Base-by-base conservation (phyloP, 2,113 vertebrate genomes). In the Hassar affinis region DNA sequence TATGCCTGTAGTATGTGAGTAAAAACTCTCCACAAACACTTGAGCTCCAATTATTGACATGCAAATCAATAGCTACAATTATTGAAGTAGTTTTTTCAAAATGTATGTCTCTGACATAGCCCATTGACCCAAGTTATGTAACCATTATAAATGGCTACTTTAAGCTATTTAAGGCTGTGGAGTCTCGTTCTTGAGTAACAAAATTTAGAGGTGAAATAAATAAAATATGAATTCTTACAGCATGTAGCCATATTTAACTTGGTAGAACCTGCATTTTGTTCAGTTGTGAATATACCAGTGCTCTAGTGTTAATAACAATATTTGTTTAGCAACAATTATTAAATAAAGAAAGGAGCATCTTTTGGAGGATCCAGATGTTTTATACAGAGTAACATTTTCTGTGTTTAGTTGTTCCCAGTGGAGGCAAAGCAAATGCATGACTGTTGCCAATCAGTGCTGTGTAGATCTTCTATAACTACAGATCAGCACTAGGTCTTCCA, bases 1-100 rank as follows among this genome's bases (percentile, higher is more conserved):
- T 47, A 56, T 54, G 47, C 61, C 51, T 75, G 76, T 15, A 61
- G 72, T 78, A 82, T 86, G 86, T 87, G 86, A 90, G 88, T 87
- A 76, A 88, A 87, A 85, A 81, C 85, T 74, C 68, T 30, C 47
- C n/a, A 66, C 68, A 80, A 9, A 59, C 52, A 81, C 75, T 25
- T 25, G 0, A 51, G 61, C 17, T 54, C 25, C 42, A 27, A 56
- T 71, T 81, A 20, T 52, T 51, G 17, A 30, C n/a, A n/a, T 72
- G n/a, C 49, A 72, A 72, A 49, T 27, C 25, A 49, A 17, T 30
- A 51, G 30, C 15, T 4, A 52, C 30, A 49, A n/a, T n/a, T 2
- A n/a, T 25, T 45, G 1, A 68, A 66, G 15, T 9, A 20, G 20
- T 2, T 22, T 17, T 38, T 20, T 20, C 1, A 8, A 68, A 38